Evolutionary conservation across 2,797 vertebrate genomes (phyloP), one percentile per base, ranked within the genome.

Genomic region (Catostomus latipinnis): DNA sequence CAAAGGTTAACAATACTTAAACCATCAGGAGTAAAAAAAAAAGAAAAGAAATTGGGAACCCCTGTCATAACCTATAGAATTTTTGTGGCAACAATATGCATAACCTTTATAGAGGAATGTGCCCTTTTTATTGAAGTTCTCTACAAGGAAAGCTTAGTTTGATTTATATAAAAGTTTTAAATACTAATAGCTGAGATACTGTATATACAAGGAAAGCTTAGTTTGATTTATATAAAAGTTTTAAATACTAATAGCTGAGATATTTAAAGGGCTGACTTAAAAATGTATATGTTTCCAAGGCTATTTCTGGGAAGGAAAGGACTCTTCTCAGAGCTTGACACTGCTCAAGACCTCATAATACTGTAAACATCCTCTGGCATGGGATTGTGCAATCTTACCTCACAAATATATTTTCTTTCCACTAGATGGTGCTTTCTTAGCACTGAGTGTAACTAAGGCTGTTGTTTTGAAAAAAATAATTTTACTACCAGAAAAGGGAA

Each of bases 371-470:
- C 70, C 74, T 80, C 58, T 80, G 60, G 72, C 46, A 58, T 79
- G 43, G 48, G 8, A 14, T 81, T 80, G 53, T 9, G 10, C 45
- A 76, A 69, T 73, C 11, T 49, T 53, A 8, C 45, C 69, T 65
- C 8, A 53, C n/a, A 6, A 58, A 61, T 73, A n/a, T 53, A 13
- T 60, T 74, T 81, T 34, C 12, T 14, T 56, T 45, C 75, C 82
- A 79, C 82, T 86, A 86, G 85, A 72, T 85, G 85, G 85, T 45
- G 81, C 72, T 58, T 80, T 80, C 8, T 71, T 48, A 63, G 50
- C 58, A 71, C 10, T 6, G 6, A 62, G 49, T 71, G 16, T 46
- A 73, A 56, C 60, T 60, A 34, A 34, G 5, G 16, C 1, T 61
- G 13, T 22, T 50, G 43, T 48, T 62, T 34, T 46, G 22, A 56